Evolutionary conservation across 1,140 invertebrate species (phyloP), one percentile per base, ranked within the genome.

Genomic region (Diploscapter pachys): DNA sequence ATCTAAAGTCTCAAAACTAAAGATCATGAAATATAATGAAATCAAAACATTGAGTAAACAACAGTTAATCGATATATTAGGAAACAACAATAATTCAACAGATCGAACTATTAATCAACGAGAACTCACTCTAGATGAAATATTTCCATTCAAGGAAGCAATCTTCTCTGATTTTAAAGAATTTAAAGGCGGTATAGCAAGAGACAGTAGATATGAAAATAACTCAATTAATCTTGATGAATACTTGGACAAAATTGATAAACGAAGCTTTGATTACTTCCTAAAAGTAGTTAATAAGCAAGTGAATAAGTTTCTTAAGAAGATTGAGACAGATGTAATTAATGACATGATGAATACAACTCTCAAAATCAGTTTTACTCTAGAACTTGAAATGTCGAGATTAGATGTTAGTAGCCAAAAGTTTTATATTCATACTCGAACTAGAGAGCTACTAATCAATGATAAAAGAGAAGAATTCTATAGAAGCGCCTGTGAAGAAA

Each of bases 401-500:
- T 6, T 13, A 65, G 49, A 49, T 13, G 5, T 8, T 6, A 5
- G 48, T 9, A 13, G 48, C 49, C 51, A 53, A 67, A 67, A 67
- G 13, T 51, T 67, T 67, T 50, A 53, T 4, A 13, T 49, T 55
- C 51, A 49, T n/a, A n/a, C n/a, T n/a, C n/a, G n/a, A n/a, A n/a
- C n/a, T n/a, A n/a, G n/a, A n/a, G n/a, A n/a, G n/a, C n/a, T n/a
- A n/a, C n/a, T n/a, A n/a, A 65, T 65, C 13, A 61, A 63, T 31
- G 77, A 76, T n/a, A 54, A 80, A 79, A 4, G 53, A 78, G 62
- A 71, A 80, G 52, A 78, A n/a, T 79, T 80, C 49, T 79, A 78
- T 79, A 69, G 71, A 52, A 5, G 50, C 5, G 49, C 59, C 4
- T 76, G 74, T 79, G n/a, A 76, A 78, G 49, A 80, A 75, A n/a